Evolutionary conservation across 2,888 invertebrate species (phyloP).

Genomic region (Ypsolopha sequella): DNA sequence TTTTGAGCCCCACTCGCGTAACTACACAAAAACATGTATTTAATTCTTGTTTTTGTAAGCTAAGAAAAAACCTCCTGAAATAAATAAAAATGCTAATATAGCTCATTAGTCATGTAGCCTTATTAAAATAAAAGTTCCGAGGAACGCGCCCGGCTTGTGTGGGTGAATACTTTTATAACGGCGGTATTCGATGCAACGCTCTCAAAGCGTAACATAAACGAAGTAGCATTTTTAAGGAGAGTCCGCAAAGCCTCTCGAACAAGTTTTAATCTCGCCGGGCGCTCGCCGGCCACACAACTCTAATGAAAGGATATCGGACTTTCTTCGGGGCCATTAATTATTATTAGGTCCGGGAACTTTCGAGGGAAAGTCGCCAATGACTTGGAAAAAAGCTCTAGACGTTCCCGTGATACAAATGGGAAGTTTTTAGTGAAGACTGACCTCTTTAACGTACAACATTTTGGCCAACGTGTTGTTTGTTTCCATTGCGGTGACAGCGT

Average conservation of each 20-base stretch:
- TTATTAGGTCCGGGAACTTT: constrained; percentile 60
- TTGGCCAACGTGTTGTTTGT: not conserved
- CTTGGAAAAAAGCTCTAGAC: constrained; percentile 57
- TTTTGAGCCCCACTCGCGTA: no score
- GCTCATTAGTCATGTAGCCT: no score
- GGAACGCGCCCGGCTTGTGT: not conserved
- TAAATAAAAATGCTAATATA: no score
- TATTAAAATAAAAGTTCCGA: no score
- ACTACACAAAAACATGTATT: no score
- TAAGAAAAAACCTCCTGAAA: no score
- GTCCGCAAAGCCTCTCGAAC: constrained; percentile 14
- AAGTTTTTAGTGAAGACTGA: no score
- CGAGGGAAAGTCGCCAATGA: constrained; percentile 41
- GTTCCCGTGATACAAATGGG: no score
- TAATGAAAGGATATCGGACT: constrained; percentile 70
- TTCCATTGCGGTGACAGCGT: not conserved
- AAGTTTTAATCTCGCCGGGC: constrained; percentile 61
- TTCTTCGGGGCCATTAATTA: constrained; percentile 64
- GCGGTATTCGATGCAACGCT: not conserved
- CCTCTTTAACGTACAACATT: no score
- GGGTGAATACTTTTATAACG: not conserved
- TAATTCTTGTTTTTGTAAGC: no score
- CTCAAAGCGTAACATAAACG: not conserved
- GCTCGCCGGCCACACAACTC: constrained; percentile 42
- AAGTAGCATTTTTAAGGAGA: not conserved